Evolutionary conservation across 1,140 invertebrate genomes (phyloP), one percentile per base, ranked within the genome.

Genomic region (Chrysopa pallens): DNA sequence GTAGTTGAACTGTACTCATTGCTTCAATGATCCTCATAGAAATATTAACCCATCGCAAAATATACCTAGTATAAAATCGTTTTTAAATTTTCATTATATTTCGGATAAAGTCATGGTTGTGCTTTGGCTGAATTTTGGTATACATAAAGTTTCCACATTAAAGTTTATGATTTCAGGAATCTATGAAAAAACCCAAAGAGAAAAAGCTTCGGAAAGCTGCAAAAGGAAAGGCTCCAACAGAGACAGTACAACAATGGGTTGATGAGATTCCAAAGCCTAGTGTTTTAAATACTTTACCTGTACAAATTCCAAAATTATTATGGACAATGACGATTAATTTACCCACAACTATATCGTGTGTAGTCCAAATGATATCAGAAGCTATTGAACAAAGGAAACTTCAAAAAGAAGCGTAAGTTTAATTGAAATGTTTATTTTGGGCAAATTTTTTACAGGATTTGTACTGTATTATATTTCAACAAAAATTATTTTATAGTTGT

Each of bases 231-330:
- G 17, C 17, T 23, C 17, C 17, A 23, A 23, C 17, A 23, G 17
- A 23, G 2, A 2, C 17, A 23, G 5, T 23, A 23, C 17, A 23
- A 23, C 17, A 23, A 17, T 71, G 80, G 44, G 62, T 79, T 15
- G 72, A 76, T 8, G 73, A 77, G 52, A 70, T 87, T 38, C 79
- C 80, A 23, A 80, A 76, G 52, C 85, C 85, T 7, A 85, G 81
- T 49, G 64, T 86, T 36, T 73, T 72, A 54, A 76, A 90, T 55
- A 86, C 85, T 12, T 62, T 91, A 52, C 87, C 86, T 3, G 77
- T 87, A 50, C 85, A 90, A 66, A 73, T 90, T 51, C 76, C 78
- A 29, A 57, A 73, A 39, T 71, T 73, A 36, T 60, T 78, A 23
- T 74, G 76, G 67, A 65, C 69, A 50, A 62, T 70, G 0, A 63